Conservation (phyloP, 2,888 invertebrate genomes). For the Tiliacea citrago region DNA sequence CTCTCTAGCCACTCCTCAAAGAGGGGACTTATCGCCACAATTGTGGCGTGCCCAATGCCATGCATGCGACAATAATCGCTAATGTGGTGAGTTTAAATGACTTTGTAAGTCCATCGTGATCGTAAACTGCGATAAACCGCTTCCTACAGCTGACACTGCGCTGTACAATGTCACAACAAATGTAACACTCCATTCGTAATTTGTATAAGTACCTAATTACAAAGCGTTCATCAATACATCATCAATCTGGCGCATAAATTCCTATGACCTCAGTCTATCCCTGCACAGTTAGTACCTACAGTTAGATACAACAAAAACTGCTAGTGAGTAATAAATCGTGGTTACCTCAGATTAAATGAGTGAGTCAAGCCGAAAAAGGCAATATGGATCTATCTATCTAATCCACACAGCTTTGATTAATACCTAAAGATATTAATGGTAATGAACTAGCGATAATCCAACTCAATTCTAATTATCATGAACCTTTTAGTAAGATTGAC, state of each 20-base stretch:
- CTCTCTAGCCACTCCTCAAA: too few relatives aligned
- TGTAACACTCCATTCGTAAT: constrained; percentile 3
- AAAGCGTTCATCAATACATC: constrained; percentile 7
- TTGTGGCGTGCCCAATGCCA: too few relatives aligned
- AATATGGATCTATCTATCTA: constrained; percentile 18
- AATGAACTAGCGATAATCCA: constrained; percentile 3
- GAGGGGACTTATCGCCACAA: too few relatives aligned
- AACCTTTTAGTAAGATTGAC: constrained; percentile 53
- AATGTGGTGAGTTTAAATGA: constrained; percentile 18
- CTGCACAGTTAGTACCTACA: background rate
- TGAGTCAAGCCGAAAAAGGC: constrained; percentile 6
- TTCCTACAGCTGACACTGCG: constrained; percentile 6
- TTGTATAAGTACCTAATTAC: background rate
- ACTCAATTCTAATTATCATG: constrained; percentile 21
- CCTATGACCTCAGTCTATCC: background rate
- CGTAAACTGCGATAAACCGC: constrained; percentile 4
- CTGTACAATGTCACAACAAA: constrained; percentile 2
- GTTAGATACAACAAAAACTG: background rate
- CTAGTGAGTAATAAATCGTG: background rate
- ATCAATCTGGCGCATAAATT: background rate
- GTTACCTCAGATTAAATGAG: constrained; percentile 5
- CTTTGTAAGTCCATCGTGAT: constrained; percentile 8
- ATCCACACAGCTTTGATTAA: constrained; percentile 22
- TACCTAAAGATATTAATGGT: constrained; percentile 19
- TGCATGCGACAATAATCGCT: constrained; percentile 17